Conservation (phyloP, 2,797 vertebrate species). For the Malacoctenus gilli region DNA sequence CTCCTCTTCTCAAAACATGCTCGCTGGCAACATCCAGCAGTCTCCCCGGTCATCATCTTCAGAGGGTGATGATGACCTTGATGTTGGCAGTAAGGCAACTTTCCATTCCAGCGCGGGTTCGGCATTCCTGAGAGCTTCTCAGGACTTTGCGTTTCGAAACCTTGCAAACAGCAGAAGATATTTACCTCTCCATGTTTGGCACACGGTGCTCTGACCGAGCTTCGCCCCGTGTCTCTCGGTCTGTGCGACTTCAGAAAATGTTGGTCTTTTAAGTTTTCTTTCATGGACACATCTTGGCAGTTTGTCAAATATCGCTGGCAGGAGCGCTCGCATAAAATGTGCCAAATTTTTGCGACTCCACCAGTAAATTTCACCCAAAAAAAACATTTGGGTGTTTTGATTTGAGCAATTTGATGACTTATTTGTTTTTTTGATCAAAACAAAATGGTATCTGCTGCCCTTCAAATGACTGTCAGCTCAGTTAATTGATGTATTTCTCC, state of each 20-base stretch:
- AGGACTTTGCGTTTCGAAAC: slow-evolving; percentile 12
- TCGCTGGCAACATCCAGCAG: slow-evolving; percentile 45
- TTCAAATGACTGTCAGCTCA: too few relatives aligned
- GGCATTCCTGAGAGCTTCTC: slow-evolving; percentile 26
- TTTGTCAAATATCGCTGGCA: slow-evolving; percentile 16
- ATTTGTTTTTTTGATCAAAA: too few relatives aligned
- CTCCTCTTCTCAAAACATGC: slow-evolving; percentile 30
- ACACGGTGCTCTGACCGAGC: slow-evolving; percentile 16
- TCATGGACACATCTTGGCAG: slow-evolving; percentile 12
- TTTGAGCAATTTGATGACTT: neutral
- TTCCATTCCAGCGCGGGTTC: slow-evolving; percentile 18
- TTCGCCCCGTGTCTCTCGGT: slow-evolving; percentile 5
- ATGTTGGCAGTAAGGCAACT: slow-evolving; percentile 27
- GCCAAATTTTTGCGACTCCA: slow-evolving; percentile 5
- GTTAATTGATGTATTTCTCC: too few relatives aligned
- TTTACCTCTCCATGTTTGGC: slow-evolving; percentile 4
- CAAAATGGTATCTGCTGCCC: too few relatives aligned
- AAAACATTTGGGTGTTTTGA: neutral
- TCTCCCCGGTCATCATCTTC: slow-evolving; percentile 33
- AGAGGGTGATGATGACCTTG: slow-evolving; percentile 63
- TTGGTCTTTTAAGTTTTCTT: slow-evolving; percentile 28
- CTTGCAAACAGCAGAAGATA: slow-evolving; percentile 4
- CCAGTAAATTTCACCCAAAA: slow-evolving; percentile 2
- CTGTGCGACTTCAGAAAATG: slow-evolving; percentile 28
- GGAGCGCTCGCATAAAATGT: slow-evolving; percentile 16